Evolutionary conservation across 2,888 invertebrate genomes (phyloP).

Genomic region (Hylaea fasciaria): DNA sequence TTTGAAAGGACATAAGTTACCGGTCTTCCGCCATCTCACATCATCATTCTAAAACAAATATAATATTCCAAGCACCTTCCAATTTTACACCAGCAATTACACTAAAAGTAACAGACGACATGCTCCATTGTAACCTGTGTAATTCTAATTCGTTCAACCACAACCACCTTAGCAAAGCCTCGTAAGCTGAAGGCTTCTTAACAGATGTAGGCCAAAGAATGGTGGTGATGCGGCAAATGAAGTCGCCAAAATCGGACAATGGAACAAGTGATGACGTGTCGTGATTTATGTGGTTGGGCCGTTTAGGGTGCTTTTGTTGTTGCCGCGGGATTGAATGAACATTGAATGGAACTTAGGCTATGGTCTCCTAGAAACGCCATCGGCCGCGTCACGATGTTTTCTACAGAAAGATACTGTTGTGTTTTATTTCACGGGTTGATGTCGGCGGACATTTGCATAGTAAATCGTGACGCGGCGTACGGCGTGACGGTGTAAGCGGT

Average conservation of each 20-base stretch:
- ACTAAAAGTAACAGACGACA: conserved; percentile 15
- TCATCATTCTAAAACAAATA: too few species aligned
- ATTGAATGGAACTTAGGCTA: conserved; percentile 22
- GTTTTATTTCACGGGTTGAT: conserved; percentile 31
- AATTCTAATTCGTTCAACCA: conserved; percentile 23
- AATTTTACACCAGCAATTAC: conserved; percentile 18
- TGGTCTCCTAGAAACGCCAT: too few species aligned
- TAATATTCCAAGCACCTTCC: too few species aligned
- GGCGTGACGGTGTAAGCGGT: too few species aligned
- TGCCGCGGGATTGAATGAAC: conserved; percentile 58
- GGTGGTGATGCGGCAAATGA: conserved; percentile 54
- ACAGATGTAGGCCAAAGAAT: conserved; percentile 35
- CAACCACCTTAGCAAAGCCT: conserved; percentile 6
- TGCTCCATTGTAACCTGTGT: conserved; percentile 22
- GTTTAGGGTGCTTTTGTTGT: conserved; percentile 54
- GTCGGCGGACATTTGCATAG: too few species aligned
- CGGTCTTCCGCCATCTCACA: too few species aligned
- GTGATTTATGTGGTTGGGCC: conserved; percentile 63
- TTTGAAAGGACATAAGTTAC: too few species aligned
- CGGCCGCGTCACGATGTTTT: too few species aligned
- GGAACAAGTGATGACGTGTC: conserved; percentile 60
- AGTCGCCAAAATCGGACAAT: conserved; percentile 62
- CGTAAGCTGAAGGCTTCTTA: conserved; percentile 6
- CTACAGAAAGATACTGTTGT: too few species aligned
- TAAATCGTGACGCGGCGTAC: too few species aligned